Evolutionary conservation across 30 jellyfish, hydroid and myxozoan genomes (phyloP).

Genomic region (Aurelia sp.): DNA sequence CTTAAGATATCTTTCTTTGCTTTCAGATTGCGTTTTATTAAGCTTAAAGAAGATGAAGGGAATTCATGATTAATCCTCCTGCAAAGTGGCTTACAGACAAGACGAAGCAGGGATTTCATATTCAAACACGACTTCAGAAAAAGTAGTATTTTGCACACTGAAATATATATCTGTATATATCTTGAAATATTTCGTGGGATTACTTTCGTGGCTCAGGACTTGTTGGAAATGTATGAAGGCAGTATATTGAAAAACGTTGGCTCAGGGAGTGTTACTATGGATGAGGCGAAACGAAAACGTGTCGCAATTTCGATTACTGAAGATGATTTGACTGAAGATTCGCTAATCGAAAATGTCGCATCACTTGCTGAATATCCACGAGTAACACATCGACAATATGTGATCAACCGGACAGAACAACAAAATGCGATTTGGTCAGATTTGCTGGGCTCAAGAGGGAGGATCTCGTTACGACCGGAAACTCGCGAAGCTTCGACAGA

Average conservation of each 20-base stretch:
- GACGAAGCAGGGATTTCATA: neutral
- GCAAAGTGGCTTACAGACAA: neutral
- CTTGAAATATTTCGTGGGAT: too few species aligned
- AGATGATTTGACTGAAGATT: slow-evolving; percentile 24
- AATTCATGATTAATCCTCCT: neutral
- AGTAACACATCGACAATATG: slow-evolving; percentile 76
- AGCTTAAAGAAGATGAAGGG: neutral
- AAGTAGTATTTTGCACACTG: too few species aligned
- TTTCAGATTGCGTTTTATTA: neutral
- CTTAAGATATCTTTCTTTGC: neutral
- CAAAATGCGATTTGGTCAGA: slow-evolving; percentile 70
- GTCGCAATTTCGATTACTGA: slow-evolving; percentile 40
- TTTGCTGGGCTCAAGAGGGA: slow-evolving; percentile 67
- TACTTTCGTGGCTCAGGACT: too few species aligned
- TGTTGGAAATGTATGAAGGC: too few species aligned
- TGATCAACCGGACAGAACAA: slow-evolving; percentile 68
- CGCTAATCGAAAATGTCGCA: slow-evolving; percentile 48
- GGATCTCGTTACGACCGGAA: slow-evolving; percentile 27
- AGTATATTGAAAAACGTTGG: too few species aligned
- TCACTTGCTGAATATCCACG: slow-evolving; percentile 67
- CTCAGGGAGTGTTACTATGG: slow-evolving; percentile 20
- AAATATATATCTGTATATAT: too few species aligned
- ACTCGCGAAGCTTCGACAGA: slow-evolving; percentile 49
- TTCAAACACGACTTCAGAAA: too few species aligned
- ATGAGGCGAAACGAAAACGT: slow-evolving; percentile 22